Percentiles rank a stretch among this genome's conserved stretches.
These are phyloP conservation scores for Megaptera novaeangliae DNA, from an alignment of 2,113 vertebrate genomes.

Conservation along the genomic window DNA sequence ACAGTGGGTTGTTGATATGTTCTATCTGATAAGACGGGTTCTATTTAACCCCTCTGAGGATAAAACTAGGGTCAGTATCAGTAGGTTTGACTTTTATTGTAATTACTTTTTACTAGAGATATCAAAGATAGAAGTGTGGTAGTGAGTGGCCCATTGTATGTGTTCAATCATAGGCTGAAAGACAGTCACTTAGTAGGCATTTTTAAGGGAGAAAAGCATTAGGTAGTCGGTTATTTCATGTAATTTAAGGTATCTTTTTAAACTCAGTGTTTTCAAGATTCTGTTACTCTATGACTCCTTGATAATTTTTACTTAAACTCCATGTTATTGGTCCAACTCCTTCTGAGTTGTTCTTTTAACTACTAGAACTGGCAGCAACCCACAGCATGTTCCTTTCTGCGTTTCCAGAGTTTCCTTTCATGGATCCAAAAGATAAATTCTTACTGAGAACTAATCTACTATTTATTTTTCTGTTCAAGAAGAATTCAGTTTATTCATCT, in stretches of 20 bases:
- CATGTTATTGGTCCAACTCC: not conserved
- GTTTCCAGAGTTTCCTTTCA: slow-evolving; percentile 2
- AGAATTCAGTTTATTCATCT: slow-evolving; percentile 6
- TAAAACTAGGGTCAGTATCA: not conserved
- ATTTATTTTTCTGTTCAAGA: slow-evolving; percentile 12
- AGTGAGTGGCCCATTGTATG: not conserved
- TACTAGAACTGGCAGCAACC: not conserved
- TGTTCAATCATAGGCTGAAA: not conserved
- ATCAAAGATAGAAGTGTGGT: not conserved
- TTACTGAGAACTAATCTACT: slow-evolving; percentile 14
- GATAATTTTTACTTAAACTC: slow-evolving; percentile 35
- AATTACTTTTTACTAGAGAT: not conserved
- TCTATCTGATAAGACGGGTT: not conserved
- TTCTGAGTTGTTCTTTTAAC: slow-evolving; percentile 6
- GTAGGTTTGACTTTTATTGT: not conserved
- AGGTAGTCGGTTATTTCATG: not conserved
- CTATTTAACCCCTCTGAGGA: not conserved
- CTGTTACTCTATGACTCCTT: not conserved
- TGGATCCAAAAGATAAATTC: slow-evolving; percentile 24
- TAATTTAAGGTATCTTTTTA: not conserved
- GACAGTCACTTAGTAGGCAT: not conserved
- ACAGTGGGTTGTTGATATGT: not conserved
- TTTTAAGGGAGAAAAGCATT: not conserved
- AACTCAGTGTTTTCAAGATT: not conserved
- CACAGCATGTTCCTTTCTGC: not conserved